phyloP scores from a whole-genome alignment of 1,140 invertebrate genomes.

The Pseudomyrmex gracilis region DNA sequence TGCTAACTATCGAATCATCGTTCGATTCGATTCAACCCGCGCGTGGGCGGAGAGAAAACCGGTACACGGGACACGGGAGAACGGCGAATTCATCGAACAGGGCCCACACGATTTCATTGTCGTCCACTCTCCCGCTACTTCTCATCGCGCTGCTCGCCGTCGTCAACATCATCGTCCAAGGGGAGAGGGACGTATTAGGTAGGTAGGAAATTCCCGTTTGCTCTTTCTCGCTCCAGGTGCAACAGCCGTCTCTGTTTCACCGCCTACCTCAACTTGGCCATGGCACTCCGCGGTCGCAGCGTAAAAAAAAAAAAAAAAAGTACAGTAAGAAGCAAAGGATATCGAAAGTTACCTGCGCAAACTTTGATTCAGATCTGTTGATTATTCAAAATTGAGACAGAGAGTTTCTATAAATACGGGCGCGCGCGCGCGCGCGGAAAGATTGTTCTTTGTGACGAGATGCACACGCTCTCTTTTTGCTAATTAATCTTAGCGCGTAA shows the following conservation, averaged over 20 bases:
- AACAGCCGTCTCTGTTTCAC: background rate
- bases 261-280: slow-evolving; percentile 83
- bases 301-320: slow-evolving; percentile 18
- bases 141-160: background rate
- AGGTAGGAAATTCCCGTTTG: slow-evolving; percentile 28
- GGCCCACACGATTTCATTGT: slow-evolving; percentile 45
- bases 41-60: slow-evolving; percentile 32
- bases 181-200: too few species aligned
- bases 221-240: slow-evolving; percentile 9
- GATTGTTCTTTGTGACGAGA: background rate
- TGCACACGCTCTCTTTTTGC: too few species aligned
- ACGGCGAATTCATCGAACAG: slow-evolving; percentile 42
- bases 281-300: slow-evolving; percentile 72
- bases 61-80: slow-evolving; percentile 18
- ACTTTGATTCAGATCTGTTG: background rate
- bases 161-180: slow-evolving; percentile 6
- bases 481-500: too few species aligned
- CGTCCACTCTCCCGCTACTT: slow-evolving; percentile 20
- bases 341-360: slow-evolving; percentile 10
- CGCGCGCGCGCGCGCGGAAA: background rate
- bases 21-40: background rate
- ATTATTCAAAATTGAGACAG: slow-evolving; percentile 1
- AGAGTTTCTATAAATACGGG: background rate
- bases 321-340: background rate
- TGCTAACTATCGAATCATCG: slow-evolving; percentile 65